A percentile compares a stretch with the other conserved stretches of the same genome.
Conservation (phyloP, 1,140 invertebrate genomes). For the Penaeus chinensis region DNA sequence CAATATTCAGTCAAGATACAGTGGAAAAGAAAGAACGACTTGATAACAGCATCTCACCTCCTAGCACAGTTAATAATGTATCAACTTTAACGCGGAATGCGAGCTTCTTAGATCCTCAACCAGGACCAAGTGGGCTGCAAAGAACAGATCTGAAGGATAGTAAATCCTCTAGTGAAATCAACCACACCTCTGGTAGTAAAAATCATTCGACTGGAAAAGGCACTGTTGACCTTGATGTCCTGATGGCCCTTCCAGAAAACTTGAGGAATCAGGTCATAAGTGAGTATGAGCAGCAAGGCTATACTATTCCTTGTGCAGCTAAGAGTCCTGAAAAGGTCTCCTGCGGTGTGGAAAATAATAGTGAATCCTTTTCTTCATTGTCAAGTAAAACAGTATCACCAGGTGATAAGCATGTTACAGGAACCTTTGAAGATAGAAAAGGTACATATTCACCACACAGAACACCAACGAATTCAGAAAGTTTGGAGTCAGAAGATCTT, state of each 20-base stretch:
- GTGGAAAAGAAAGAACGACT: too few species aligned
- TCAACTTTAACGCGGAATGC: too few species aligned
- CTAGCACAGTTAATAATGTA: not conserved
- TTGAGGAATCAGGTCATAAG: slow-evolving; percentile 57
- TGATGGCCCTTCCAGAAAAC: slow-evolving; percentile 54
- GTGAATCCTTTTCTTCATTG: too few species aligned
- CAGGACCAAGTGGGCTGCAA: not conserved
- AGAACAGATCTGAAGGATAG: not conserved
- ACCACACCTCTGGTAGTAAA: not conserved
- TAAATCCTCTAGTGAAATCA: not conserved
- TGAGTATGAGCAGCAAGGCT: slow-evolving; percentile 58
- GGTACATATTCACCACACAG: not conserved
- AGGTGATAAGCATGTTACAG: too few species aligned
- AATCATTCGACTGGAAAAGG: slow-evolving; percentile 14
- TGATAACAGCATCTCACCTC: not conserved
- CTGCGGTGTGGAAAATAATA: too few species aligned
- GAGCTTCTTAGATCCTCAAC: too few species aligned
- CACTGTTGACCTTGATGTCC: slow-evolving; percentile 52
- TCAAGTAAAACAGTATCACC: too few species aligned
- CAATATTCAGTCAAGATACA: not conserved
- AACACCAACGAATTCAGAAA: slow-evolving; percentile 2
- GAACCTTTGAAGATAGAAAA: not conserved
- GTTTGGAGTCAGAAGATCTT: slow-evolving; percentile 25
- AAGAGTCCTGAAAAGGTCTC: not conserved
- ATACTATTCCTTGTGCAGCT: slow-evolving; percentile 34